Conservation (phyloP, 2,888 invertebrate genomes). For the Hylaea fasciaria region DNA sequence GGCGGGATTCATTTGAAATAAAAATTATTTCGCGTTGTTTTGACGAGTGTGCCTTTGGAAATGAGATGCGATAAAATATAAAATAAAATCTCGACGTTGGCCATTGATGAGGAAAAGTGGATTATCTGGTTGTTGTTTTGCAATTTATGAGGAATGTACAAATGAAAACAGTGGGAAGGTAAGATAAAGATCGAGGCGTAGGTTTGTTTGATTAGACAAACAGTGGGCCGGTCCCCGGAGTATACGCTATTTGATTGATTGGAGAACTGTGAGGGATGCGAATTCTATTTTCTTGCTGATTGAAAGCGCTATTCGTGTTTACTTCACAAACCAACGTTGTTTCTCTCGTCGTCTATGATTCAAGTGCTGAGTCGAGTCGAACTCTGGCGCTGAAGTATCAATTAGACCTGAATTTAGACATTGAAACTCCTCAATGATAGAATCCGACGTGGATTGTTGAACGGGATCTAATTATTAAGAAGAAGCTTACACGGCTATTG, state of each 20-base stretch:
- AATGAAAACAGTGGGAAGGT: slow-evolving; percentile 32
- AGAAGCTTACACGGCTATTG: slow-evolving; percentile 53
- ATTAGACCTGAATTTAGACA: slow-evolving; percentile 73
- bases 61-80: slow-evolving; percentile 36
- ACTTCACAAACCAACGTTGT: background rate
- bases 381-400: slow-evolving; percentile 65
- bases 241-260: slow-evolving; percentile 40
- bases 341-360: background rate
- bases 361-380: slow-evolving; percentile 29
- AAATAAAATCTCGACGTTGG: slow-evolving; percentile 32
- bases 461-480: slow-evolving; percentile 63
- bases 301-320: slow-evolving; percentile 24
- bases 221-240: slow-evolving; percentile 28
- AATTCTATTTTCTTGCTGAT: slow-evolving; percentile 16
- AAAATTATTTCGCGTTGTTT: slow-evolving; percentile 53
- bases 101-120: slow-evolving; percentile 41
- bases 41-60: slow-evolving; percentile 51
- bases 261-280: slow-evolving; percentile 24
- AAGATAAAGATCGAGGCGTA: slow-evolving; percentile 39
- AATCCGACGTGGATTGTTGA: slow-evolving; percentile 64
- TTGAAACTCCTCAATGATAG: slow-evolving; percentile 65
- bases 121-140: slow-evolving; percentile 41
- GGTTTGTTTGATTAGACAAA: slow-evolving; percentile 42
- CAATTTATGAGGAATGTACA: slow-evolving; percentile 35
- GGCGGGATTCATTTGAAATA: slow-evolving; percentile 57